phyloP scores from a whole-genome alignment of 1,140 invertebrate genomes.

The Brachionus paranguensis region DNA sequence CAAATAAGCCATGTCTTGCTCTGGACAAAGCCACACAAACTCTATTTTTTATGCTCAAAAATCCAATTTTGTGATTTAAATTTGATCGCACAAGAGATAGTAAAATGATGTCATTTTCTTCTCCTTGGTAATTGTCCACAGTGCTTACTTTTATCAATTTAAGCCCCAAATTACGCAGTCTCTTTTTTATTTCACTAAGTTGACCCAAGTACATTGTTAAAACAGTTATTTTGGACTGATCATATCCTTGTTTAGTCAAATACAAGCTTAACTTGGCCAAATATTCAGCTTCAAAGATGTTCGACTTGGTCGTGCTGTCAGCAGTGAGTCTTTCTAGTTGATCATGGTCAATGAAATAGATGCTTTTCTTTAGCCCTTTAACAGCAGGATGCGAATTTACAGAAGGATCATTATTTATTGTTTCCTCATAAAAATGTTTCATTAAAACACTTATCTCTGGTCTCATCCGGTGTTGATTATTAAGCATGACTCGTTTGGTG shows the following conservation, averaged over 20 bases:
- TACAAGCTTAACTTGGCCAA: slow-evolving; percentile 48
- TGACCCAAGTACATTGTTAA: slow-evolving; percentile 55
- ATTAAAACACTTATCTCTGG: slow-evolving; percentile 47
- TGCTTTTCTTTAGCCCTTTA: slow-evolving; percentile 48
- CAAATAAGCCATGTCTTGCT: slow-evolving; percentile 66
- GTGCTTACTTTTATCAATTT: slow-evolving; percentile 28
- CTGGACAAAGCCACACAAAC: slow-evolving; percentile 76
- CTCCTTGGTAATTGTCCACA: slow-evolving; percentile 65
- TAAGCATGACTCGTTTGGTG: slow-evolving; percentile 53
- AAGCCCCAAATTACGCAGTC: neutral
- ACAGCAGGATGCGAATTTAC: slow-evolving; percentile 48
- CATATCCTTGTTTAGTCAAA: slow-evolving; percentile 53
- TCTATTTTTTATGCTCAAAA: slow-evolving; percentile 68
- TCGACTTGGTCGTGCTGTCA: slow-evolving; percentile 50
- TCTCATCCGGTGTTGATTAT: slow-evolving; percentile 50
- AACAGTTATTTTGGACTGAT: slow-evolving; percentile 49
- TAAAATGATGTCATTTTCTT: slow-evolving; percentile 76
- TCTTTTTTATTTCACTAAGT: slow-evolving; percentile 11
- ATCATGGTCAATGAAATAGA: slow-evolving; percentile 53
- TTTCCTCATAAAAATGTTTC: slow-evolving; percentile 38
- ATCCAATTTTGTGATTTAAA: slow-evolving; percentile 67
- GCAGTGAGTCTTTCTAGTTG: slow-evolving; percentile 44
- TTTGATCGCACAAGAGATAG: slow-evolving; percentile 72
- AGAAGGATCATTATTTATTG: slow-evolving; percentile 46
- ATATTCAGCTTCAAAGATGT: slow-evolving; percentile 51